Base-by-base conservation (phyloP, 1,140 invertebrate genomes). In the Bombus ignitus region DNA sequence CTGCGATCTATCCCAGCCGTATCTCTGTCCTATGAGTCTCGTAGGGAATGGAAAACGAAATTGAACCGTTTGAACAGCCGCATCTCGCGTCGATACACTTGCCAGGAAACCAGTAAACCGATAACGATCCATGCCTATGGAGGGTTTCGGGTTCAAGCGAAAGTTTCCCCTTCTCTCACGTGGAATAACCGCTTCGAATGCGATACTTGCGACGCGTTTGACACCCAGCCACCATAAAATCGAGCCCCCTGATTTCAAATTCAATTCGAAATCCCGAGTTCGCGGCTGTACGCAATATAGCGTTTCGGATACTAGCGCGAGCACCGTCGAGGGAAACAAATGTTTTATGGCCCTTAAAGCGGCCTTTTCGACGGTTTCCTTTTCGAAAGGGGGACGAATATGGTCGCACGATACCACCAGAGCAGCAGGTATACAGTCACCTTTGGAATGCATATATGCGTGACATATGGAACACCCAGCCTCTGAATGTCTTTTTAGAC, bases 321-420 rank as follows among this genome's bases (percentile, higher is more conserved):
- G 73, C 81, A 73, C 72, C 85, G 83, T 62, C 81, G 88, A 88
- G 89, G 91, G 91, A 94, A 94, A 93, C 93, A 94, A 93, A 94
- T 94, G 92, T 94, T 94, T 94, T 94, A 94, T 94, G 93, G 89
- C 90, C 87, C 88, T 93, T 94, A 92, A 93, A 94, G 88, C 91
- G 91, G 90, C 91, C 91, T 93, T 92, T 92, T 90, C 87, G 77
- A 86, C 88, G 87, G 80, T 89, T 89, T 88, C 81, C 86, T 84
- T 91, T 89, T 75, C 72, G 77, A 83, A 72, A 78, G 78, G 59
- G 73, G 83, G 73, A 83, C 77, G 72, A 32, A 79, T 85, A 87
- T 39, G 71, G 53, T 59, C 80, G 78, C 76, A 37, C 39, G 53
- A 42, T 15, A 42, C 73, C 47, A 3, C 25, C n/a, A 6, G 57